A percentile compares a stretch with the other conserved stretches of the same genome.
Evolutionary conservation across 2,797 vertebrate genomes (phyloP).

Genomic region (Pogonophryne albipinna): DNA sequence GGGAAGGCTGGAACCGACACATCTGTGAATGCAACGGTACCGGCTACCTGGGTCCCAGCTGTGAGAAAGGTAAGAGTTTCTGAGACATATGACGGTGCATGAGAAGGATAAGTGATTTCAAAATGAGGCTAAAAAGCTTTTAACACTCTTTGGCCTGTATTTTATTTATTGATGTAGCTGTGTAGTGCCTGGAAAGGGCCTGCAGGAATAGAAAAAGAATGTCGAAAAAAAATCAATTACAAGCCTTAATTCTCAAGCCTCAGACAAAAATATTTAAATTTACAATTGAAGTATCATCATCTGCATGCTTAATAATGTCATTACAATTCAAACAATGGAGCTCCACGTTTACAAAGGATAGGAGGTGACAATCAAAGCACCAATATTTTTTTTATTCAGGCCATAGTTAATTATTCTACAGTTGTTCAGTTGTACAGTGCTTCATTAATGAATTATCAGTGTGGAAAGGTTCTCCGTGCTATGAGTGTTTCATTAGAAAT

Average conservation of each 20-base stretch:
- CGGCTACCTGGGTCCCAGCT: slow-evolving; percentile 90
- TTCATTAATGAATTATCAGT: slow-evolving; percentile 65
- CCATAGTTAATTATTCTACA: slow-evolving; percentile 37
- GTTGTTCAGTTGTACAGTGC: slow-evolving; percentile 45
- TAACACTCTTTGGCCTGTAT: slow-evolving; percentile 64
- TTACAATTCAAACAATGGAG: slow-evolving; percentile 45
- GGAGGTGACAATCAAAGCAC: slow-evolving; percentile 11
- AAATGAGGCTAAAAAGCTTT: slow-evolving; percentile 68
- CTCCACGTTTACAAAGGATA: slow-evolving; percentile 11
- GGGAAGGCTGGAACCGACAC: slow-evolving; percentile 96
- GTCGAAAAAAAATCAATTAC: slow-evolving; percentile 42
- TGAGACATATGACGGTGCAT: not conserved
- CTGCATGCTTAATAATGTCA: slow-evolving; percentile 34
- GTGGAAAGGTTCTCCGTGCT: slow-evolving; percentile 37
- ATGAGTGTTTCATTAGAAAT: slow-evolving; percentile 62
- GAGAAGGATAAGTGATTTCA: slow-evolving; percentile 39
- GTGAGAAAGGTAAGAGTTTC: slow-evolving; percentile 89
- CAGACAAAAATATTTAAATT: slow-evolving; percentile 48
- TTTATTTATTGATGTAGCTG: slow-evolving; percentile 69
- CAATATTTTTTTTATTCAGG: slow-evolving; percentile 14
- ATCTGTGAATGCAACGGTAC: slow-evolving; percentile 93
- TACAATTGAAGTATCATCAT: slow-evolving; percentile 23
- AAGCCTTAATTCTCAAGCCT: slow-evolving; percentile 6
- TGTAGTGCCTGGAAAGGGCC: slow-evolving; percentile 48
- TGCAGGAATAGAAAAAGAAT: slow-evolving; percentile 36